Evolutionary conservation across 2,113 vertebrate genomes (phyloP), one percentile per base, ranked within the genome.

Genomic region (Ciconia boyciana): DNA sequence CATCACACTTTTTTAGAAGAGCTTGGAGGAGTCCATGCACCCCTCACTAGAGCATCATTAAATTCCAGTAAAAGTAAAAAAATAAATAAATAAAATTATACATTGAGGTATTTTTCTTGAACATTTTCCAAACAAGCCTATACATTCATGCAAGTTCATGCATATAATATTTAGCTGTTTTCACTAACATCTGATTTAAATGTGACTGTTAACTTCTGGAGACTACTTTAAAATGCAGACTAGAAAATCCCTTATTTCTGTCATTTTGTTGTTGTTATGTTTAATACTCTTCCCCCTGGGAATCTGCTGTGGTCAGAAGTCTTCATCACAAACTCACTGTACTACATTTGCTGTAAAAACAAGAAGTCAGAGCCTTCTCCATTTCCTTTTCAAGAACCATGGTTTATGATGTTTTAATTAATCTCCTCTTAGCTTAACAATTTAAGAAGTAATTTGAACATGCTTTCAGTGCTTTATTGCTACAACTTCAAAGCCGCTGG

Each of bases 341-440:
- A 39, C 28, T 46, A 65, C 39, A 61, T 89, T 52, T 85, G 36
- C 81, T 83, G 44, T 84, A 87, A 91, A 96, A 96, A 60, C 48
- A 94, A 92, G 43, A 79, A 88, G 44, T 12, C 8, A 52, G 16
- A 22, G 61, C 34, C 36, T 82, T 87, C 43, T 69, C 24, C 16
- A 60, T 81, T 92, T 95, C 51, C 72, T 84, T 93, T 93, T 92
- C 83, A 92, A 91, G 69, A 93, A 6, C 31, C 29, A 18, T 87
- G 28, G 48, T 66, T 95, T 93, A 90, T 54, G 60, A 81, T 86
- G 51, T 39, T 93, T 83, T 93, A 88, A 93, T 94, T 90, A 89
- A 62, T 71, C 39, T 78, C 29, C 57, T 84, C 52, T 87, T 55
- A 75, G 29, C 39, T 60, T 60, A 72, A 70, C 29, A 78, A 57